Evolutionary conservation across 2,888 invertebrate species (phyloP), one percentile per base, ranked within the genome.

Genomic region (Heliconius cydno): DNA sequence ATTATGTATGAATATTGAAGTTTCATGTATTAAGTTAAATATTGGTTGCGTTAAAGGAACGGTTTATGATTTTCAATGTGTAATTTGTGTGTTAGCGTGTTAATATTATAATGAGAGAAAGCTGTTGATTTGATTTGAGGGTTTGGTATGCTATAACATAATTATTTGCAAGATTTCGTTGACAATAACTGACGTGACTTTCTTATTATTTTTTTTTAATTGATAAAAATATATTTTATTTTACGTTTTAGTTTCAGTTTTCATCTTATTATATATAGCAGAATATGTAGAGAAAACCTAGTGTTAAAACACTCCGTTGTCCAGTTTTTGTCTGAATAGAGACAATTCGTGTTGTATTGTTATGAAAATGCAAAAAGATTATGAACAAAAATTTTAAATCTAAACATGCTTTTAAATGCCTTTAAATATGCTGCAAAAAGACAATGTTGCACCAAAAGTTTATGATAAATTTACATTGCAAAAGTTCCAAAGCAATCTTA

Each of bases 11-110:
- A 63, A 72, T 28, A 68, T 63, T 15, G 57, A 68, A 79, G 74
- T 79, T 75, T 67, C 19, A 68, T 75, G 68, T 46, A 34, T 34
- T 34, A 34, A 34, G 34, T 34, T 34, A 75, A 79, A 79, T 67
- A 46, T 68, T 67, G 75, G 46, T 67, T 67, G 34, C 46, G 52
- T 70, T 66, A 72, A 78, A 41, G 67, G 5, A 68, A n/a, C n/a
- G 65, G 46, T 28, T 46, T 65, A 46, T 75, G 25, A 75, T 65
- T 75, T 75, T 66, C 22, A 12, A 15, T 10, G 22, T 46, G 28
- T 22, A 65, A 65, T 28, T 75, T 75, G 10, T 5, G 65, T 22
- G 13, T 5, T n/a, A 60, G 52, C 12, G 28, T 22, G 38, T 41
- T 38, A 10, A 57, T 57, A 72, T 30, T 57, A 28, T 72, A 15